phyloP scores from a whole-genome alignment of 2,797 vertebrate genomes.

The Sebastes trivittatus region DNA sequence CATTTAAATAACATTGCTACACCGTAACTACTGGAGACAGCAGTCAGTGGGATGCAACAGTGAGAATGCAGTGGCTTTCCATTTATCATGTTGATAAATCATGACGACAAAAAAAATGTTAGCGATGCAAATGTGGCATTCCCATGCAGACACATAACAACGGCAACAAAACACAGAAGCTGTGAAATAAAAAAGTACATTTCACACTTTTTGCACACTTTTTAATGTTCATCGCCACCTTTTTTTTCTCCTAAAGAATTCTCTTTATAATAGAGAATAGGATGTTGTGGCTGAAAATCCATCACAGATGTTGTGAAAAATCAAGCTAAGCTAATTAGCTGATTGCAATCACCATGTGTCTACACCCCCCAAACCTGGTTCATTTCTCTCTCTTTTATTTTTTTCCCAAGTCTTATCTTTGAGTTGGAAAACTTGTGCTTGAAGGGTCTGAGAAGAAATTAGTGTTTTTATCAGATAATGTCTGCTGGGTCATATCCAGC shows the following conservation, averaged over 20 bases:
- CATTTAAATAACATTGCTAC: conserved; percentile 7
- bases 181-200: conserved; percentile 22
- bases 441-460: conserved; percentile 65
- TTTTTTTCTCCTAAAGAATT: background rate
- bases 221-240: conserved; percentile 12
- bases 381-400: background rate
- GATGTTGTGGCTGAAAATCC: conserved; percentile 43
- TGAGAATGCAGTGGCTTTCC: conserved; percentile 36
- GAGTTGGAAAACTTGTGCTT: conserved; percentile 61
- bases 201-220: conserved; percentile 5
- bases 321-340: conserved; percentile 69
- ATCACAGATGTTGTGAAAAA: conserved; percentile 66
- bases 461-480: conserved; percentile 66
- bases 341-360: conserved; percentile 69
- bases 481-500: conserved; percentile 64
- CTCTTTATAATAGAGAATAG: conserved; percentile 16
- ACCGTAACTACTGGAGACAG: conserved; percentile 29
- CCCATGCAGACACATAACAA: conserved; percentile 64
- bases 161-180: conserved; percentile 24
- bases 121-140: conserved; percentile 68
- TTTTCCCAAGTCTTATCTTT: conserved; percentile 59
- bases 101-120: conserved; percentile 46
- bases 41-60: conserved; percentile 45
- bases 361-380: conserved; percentile 51
- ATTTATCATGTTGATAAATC: conserved; percentile 67